Evolutionary conservation across 2,888 invertebrate genomes (phyloP).

Genomic region (Enchytraeus crypticus): DNA sequence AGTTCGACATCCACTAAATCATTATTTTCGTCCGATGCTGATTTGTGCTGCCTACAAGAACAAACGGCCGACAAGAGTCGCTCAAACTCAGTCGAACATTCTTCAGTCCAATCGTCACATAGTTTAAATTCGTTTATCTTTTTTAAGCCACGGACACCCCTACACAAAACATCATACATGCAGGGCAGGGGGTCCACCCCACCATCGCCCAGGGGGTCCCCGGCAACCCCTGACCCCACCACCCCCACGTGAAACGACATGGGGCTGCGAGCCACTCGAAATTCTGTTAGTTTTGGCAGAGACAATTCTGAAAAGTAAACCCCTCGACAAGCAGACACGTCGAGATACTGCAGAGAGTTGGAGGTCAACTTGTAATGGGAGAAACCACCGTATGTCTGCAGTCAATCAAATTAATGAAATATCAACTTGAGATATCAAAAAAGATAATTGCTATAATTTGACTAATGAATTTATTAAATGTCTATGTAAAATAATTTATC

Average conservation of each 20-base stretch:
- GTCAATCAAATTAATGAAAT: no score
- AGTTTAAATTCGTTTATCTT: conserved; percentile 39
- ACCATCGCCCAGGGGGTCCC: conserved; percentile 31
- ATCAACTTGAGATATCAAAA: no score
- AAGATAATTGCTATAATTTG: no score
- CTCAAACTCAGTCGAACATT: conserved; percentile 31
- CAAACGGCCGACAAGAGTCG: conserved; percentile 37
- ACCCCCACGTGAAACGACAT: conserved; percentile 32
- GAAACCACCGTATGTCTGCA: conserved; percentile 37
- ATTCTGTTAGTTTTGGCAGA: conserved; percentile 35
- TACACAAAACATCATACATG: conserved; percentile 34
- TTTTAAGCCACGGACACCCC: conserved; percentile 36
- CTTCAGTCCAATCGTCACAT: conserved; percentile 31
- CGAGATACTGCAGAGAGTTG: conserved; percentile 36
- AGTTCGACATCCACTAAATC: no score
- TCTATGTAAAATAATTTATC: no score
- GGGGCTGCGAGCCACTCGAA: conserved; percentile 37
- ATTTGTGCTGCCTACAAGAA: conserved; percentile 28
- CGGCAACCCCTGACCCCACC: no score
- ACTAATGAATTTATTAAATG: no score
- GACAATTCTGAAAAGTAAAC: conserved; percentile 38
- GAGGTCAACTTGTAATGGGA: conserved; percentile 35
- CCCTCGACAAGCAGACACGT: conserved; percentile 43
- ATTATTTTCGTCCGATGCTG: no score
- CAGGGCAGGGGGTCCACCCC: conserved; percentile 37